Conservation (phyloP, 2,797 vertebrate genomes). For the Aplochiton taeniatus region DNA sequence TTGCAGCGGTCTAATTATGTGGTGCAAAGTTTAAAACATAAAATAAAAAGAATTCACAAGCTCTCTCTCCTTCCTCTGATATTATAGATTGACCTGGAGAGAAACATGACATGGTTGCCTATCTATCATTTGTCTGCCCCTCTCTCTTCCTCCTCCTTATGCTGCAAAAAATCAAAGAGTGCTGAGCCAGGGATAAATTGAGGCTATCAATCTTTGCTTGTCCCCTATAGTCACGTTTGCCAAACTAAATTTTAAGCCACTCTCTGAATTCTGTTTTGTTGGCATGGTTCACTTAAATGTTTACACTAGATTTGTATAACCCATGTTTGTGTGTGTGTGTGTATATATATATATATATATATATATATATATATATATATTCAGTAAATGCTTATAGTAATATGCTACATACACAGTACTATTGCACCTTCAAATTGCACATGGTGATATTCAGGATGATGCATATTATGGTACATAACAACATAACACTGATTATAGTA, state of each 20-base stretch:
- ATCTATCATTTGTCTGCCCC: slow-evolving; percentile 16
- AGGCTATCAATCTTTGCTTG: slow-evolving; percentile 72
- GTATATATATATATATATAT: too few relatives aligned
- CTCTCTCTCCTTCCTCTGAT: neutral
- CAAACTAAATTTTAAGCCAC: slow-evolving; percentile 71
- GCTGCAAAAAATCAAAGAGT: slow-evolving; percentile 72
- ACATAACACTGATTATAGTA: too few relatives aligned
- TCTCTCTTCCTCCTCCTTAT: slow-evolving; percentile 24
- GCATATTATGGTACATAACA: too few relatives aligned
- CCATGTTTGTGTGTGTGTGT: too few relatives aligned
- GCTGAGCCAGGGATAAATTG: slow-evolving; percentile 75
- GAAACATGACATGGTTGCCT: neutral
- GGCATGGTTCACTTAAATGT: too few relatives aligned
- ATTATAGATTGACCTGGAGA: neutral
- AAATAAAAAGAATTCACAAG: neutral
- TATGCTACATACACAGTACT: neutral
- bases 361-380: too few relatives aligned
- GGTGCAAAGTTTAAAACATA: too few relatives aligned
- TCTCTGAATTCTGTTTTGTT: slow-evolving; percentile 9
- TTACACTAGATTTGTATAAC: too few relatives aligned
- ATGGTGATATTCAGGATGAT: too few relatives aligned
- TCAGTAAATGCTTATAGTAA: too few relatives aligned
- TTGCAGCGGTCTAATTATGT: too few relatives aligned
- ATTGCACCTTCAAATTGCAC: neutral
- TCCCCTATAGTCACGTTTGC: slow-evolving; percentile 73